phyloP scores from a whole-genome alignment of 2,888 invertebrate species.

The Heliconius cydno region DNA sequence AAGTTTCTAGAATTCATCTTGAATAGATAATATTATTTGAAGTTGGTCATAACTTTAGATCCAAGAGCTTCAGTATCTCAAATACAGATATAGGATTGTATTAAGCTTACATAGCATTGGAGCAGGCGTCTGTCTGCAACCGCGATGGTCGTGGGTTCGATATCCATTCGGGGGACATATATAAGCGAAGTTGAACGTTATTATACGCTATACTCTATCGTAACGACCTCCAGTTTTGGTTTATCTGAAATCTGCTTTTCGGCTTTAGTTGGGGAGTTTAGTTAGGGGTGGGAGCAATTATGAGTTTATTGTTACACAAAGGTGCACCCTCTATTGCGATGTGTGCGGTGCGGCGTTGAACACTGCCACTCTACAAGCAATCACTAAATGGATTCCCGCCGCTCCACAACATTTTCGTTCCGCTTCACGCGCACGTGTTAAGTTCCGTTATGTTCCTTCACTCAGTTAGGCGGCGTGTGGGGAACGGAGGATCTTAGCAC shows the following conservation, averaged over 20 bases:
- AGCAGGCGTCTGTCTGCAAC: not conserved
- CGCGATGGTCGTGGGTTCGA: not conserved
- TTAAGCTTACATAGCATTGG: not conserved
- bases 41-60: not conserved
- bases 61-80: not conserved
- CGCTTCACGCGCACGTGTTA: too few relatives aligned
- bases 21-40: conserved; percentile 10
- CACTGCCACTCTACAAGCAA: not conserved
- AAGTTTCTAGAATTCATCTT: conserved; percentile 9
- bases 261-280: too few relatives aligned
- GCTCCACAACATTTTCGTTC: not conserved
- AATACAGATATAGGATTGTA: not conserved
- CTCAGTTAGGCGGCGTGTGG: too few relatives aligned
- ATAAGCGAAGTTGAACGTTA: too few relatives aligned
- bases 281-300: too few relatives aligned
- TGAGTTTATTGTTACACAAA: not conserved
- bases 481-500: not conserved
- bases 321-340: not conserved
- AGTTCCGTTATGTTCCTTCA: too few relatives aligned
- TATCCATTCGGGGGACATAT: not conserved
- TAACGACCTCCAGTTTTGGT: too few relatives aligned
- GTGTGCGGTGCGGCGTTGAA: not conserved
- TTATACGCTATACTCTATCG: too few relatives aligned
- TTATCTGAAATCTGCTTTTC: too few relatives aligned
- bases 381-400: too few relatives aligned